Evolutionary conservation across 2,113 vertebrate species (phyloP), one percentile per base, ranked within the genome.

Genomic region (Ceyx margarethae): DNA sequence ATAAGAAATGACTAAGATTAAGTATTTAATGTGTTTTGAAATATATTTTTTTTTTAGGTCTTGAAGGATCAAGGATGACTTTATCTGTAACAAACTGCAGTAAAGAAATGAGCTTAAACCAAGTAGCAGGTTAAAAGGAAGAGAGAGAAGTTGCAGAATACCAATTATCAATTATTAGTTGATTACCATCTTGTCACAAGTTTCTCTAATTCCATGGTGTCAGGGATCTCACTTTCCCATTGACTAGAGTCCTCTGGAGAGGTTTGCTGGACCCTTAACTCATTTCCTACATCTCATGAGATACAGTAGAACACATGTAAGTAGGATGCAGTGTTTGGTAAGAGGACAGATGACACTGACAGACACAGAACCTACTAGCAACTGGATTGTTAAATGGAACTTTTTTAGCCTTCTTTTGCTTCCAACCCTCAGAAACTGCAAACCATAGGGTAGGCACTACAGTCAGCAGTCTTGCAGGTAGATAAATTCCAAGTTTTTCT

Each of bases 301-400:
- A 71, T 7, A 73, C 8, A 60, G 22, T 3, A 80, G 21, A 69
- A 28, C 23, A 62, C 16, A 45, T 9, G 21, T 56, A 73, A 73
- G 40, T 20, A 26, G 21, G 19, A 84, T 3, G 2, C 6, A 15
- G 42, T 15, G 33, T 31, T 85, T 37, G 14, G 42, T 28, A 58
- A 0, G 5, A 78, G 33, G 15, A 46, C 15, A 48, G 33, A 51
- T 65, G 45, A 61, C 1, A 6, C 20, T 3, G 1, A 69, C 14
- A 75, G 26, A 15, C 67, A 45, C 54, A 87, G 46, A 85, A 81
- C 18, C 5, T 37, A 58, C 33, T 40, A 29, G 28, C 21, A 25
- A 18, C 10, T 37, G 7, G 25, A 57, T 21, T 66, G 43, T 40
- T 22, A 81, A 60, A 90, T 11, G 20, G 19, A 37, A 81, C 16